Conservation (phyloP, 2,888 invertebrate species). For the Drosophila kuntzei region DNA sequence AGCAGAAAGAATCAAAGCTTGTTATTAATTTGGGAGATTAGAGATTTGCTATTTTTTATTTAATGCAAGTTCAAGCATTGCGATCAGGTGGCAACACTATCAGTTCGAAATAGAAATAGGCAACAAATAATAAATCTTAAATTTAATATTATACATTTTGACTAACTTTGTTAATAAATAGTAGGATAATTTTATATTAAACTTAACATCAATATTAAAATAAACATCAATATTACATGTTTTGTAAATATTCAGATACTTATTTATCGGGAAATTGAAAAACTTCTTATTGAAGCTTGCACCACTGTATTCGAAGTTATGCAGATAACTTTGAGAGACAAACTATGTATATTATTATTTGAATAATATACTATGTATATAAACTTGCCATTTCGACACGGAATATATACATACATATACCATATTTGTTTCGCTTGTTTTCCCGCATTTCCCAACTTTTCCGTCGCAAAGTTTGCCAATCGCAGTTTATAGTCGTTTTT, state of each 20-base stretch:
- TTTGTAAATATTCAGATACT: no score
- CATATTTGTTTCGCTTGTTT: slow-evolving; percentile 17
- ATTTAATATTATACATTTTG: no score
- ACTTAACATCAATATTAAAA: neutral
- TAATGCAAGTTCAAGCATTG: no score
- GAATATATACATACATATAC: neutral
- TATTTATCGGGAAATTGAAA: neutral
- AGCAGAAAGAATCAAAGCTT: no score
- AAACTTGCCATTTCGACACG: neutral
- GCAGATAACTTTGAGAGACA: slow-evolving; percentile 2
- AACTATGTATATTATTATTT: neutral
- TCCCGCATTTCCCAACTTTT: slow-evolving; percentile 27
- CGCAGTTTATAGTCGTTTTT: slow-evolving; percentile 39
- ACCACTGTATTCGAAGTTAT: neutral
- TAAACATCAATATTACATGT: no score
- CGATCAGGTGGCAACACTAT: neutral
- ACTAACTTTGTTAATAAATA: no score
- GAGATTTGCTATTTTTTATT: no score
- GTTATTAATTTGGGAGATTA: no score
- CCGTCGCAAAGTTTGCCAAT: slow-evolving; percentile 33
- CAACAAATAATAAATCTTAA: no score
- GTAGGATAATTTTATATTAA: no score
- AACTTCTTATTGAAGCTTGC: neutral
- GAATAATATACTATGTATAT: neutral
- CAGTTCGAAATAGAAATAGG: no score